These are phyloP conservation scores for Lytechinus variegatus DNA, from an alignment of 35 echinoderm and acorn worm genomes.

Conservation along the genomic window DNA sequence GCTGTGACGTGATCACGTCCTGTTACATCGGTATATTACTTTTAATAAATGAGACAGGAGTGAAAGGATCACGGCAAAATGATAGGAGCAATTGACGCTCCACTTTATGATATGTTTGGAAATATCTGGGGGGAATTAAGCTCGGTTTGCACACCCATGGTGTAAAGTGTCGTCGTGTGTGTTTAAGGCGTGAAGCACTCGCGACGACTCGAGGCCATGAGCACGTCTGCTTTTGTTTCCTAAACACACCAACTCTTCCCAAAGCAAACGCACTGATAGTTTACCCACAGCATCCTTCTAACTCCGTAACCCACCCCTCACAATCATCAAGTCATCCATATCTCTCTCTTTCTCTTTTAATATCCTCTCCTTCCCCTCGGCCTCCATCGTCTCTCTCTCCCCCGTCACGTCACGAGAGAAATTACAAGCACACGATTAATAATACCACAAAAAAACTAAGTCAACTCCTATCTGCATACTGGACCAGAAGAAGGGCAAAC, in stretches of 20 bases:
- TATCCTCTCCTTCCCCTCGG: neutral
- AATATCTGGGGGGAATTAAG: slow-evolving; percentile 50
- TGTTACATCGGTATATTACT: slow-evolving; percentile 50
- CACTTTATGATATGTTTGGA: slow-evolving; percentile 6
- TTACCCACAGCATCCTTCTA: slow-evolving; percentile 36
- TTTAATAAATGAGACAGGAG: slow-evolving; percentile 6
- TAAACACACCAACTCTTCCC: slow-evolving; percentile 50
- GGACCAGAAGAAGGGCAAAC: neutral
- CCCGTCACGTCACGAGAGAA: neutral
- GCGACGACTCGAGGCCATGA: slow-evolving; percentile 29
- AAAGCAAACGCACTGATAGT: slow-evolving; percentile 52
- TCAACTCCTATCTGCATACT: neutral
- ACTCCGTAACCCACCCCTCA: neutral
- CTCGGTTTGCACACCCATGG: slow-evolving; percentile 21
- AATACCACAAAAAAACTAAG: neutral
- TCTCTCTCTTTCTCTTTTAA: neutral
- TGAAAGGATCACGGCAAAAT: neutral
- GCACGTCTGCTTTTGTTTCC: slow-evolving; percentile 52
- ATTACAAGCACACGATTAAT: slow-evolving; percentile 19
- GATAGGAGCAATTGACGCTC: slow-evolving; percentile 33
- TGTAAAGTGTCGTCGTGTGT: slow-evolving; percentile 49
- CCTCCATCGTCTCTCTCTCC: slow-evolving; percentile 20
- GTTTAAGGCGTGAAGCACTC: slow-evolving; percentile 37
- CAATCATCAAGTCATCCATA: neutral
- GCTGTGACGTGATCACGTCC: slow-evolving; percentile 26